Evolutionary conservation across 2,113 vertebrate species (phyloP), one percentile per base, ranked within the genome.

Genomic region (Meriones unguiculatus): DNA sequence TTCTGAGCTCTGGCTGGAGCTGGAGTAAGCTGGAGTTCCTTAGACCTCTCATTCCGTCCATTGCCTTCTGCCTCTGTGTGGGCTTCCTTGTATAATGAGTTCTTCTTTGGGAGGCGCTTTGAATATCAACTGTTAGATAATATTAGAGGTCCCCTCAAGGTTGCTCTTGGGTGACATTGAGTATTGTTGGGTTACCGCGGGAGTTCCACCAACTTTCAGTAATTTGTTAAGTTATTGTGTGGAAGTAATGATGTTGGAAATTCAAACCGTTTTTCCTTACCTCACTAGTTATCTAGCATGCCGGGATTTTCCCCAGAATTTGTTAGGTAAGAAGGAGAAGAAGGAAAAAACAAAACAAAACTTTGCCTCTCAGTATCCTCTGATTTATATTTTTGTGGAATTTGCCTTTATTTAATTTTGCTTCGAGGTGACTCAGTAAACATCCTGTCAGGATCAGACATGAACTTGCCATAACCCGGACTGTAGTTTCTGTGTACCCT

Each of bases 391-490:
- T 85, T 96, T 81, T 75, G 2, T 77, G 91, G 93, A 92, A 95
- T 94, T 96, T 92, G 92, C 77, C 54, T 81, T 69, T 64, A 69
- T 93, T 94, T 92, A 62, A 62, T 96, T 94, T 91, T 91, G 62
- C 35, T 7, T 35, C 52, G 67, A 28, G 54, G 77, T 73, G 77
- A 50, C 32, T 95, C 54, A 24, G 80, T 96, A 85, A 80, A 89
- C 73, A 92, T 88, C 97, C 87, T 96, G 65, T 88, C 9, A 41
- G 35, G 77, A 46, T 18, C 75, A 78, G 77, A 92, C 0, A 0
- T 89, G 91, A 92, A 80, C 89, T 87, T 91, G 57, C 9, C 89
- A 73, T 65, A 88, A 93, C 81, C 86, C 1, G 11, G 54, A 2
- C 62, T 85, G 62, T 35, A 59, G 65, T 86, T 80, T 93, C 90